Evolutionary conservation across 2,888 invertebrate species (phyloP).

Genomic region (Protophormia terraenovae): DNA sequence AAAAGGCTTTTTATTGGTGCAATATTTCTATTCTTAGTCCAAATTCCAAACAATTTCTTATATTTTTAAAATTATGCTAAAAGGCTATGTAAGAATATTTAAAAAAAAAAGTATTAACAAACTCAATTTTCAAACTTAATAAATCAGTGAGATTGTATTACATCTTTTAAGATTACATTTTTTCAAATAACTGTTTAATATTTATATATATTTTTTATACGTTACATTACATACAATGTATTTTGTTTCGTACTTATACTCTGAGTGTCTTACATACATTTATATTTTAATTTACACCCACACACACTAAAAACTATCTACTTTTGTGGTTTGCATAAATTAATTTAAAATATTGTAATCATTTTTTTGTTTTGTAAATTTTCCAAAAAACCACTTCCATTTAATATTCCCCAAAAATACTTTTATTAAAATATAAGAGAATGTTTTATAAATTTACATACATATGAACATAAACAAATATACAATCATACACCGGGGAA

Average conservation of each 20-base stretch:
- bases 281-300: background rate
- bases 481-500: slow-evolving; percentile 1
- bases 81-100: no score
- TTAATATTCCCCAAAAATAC: slow-evolving; percentile 14
- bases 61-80: no score
- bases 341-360: slow-evolving; percentile 37
- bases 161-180: background rate
- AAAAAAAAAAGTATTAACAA: no score
- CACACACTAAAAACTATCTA: background rate
- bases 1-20: no score
- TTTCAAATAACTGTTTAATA: background rate
- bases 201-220: background rate
- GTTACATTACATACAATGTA: background rate
- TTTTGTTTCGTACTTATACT: background rate
- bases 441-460: background rate
- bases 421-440: background rate
- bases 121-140: no score
- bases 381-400: slow-evolving; percentile 37
- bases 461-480: background rate
- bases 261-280: no score
- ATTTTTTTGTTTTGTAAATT: slow-evolving; percentile 4
- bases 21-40: no score
- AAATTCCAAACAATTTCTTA: no score
- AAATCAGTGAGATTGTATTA: no score
- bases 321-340: slow-evolving; percentile 55